phyloP scores from a whole-genome alignment of 2,113 vertebrate species.

The Cephalopholis sonnerati region DNA sequence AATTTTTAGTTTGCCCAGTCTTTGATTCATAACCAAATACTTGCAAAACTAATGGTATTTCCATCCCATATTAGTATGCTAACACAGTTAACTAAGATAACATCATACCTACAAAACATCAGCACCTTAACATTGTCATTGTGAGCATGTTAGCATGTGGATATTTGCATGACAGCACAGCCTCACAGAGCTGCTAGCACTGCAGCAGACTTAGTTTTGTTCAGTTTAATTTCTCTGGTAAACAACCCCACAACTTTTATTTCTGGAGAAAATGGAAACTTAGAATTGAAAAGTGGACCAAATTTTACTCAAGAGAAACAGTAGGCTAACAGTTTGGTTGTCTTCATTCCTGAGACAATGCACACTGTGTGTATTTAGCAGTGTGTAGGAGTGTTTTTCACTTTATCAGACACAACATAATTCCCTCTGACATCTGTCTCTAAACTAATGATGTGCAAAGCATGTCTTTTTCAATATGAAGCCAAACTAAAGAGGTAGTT shows the following conservation, averaged over 20 bases:
- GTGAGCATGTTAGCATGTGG: too few relatives aligned
- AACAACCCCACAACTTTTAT: neutral
- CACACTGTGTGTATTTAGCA: too few relatives aligned
- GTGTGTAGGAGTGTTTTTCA: conserved; percentile 6
- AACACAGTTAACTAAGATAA: neutral
- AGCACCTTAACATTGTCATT: too few relatives aligned
- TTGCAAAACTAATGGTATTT: neutral
- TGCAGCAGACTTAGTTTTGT: neutral
- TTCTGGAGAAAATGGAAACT: neutral
- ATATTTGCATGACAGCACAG: too few relatives aligned
- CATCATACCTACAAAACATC: neutral
- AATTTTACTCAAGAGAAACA: neutral
- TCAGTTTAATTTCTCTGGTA: too few relatives aligned
- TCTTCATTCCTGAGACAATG: conserved; percentile 18
- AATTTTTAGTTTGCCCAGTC: too few relatives aligned
- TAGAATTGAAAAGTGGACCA: conserved; percentile 8
- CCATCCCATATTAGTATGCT: neutral
- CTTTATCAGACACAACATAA: conserved; percentile 8
- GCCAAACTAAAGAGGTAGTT: neutral
- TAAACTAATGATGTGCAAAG: conserved; percentile 36
- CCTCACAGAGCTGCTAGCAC: too few relatives aligned
- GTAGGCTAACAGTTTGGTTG: neutral
- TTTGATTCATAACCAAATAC: too few relatives aligned
- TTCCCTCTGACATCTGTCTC: neutral
- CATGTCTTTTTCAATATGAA: conserved; percentile 5